Base-by-base conservation (phyloP, 1,140 invertebrate species). In the Frieseomelitta varia region DNA sequence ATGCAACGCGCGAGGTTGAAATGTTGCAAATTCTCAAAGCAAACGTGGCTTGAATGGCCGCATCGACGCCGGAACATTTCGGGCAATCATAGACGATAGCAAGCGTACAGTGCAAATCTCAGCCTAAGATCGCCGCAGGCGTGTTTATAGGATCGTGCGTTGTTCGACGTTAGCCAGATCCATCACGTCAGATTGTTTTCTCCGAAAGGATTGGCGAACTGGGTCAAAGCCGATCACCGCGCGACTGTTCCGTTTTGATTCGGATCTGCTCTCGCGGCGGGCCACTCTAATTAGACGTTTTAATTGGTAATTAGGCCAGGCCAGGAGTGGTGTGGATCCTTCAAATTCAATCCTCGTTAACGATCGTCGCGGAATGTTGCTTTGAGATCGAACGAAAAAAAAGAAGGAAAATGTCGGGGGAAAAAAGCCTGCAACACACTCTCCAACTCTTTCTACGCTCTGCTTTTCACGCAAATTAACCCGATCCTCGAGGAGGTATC, bases 241-340 rank as follows among this genome's bases (percentile, higher is more conserved):
- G 67, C 68, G 71, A 84, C 81, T 65, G 55, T 79, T 84, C 69
- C 81, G 81, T 71, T 47, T 79, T 67, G 76, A 78, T 84, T 63
- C 56, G 75, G 47, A 34, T 84, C 56, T 79, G 39, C 55, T 39
- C 67, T 39, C 30, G 39, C 47, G 55, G 67, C 76, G 47, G 27
- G 27, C 24, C 34, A 69, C 81, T 79, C 47, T 84, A 84, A 84
- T 84, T 84, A 84, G 81, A 79, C 75, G 67, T 79, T 84, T 79
- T 79, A 84, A 84, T 84, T 84, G 81, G 75, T 84, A 84, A 84
- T 79, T 84, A 79, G 81, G 56, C 71, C 67, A 61, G 75, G 58
- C n/a, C 1, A 58, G 39, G 65, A 78, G 81, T 47, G 81, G 75
- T 21, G 75, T 21, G 15, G 27, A 79, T 34, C 67, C 67, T 53